Evolutionary conservation across 2,113 vertebrate genomes (phyloP), one percentile per base, ranked within the genome.

Genomic region (Seriola aureovittata): DNA sequence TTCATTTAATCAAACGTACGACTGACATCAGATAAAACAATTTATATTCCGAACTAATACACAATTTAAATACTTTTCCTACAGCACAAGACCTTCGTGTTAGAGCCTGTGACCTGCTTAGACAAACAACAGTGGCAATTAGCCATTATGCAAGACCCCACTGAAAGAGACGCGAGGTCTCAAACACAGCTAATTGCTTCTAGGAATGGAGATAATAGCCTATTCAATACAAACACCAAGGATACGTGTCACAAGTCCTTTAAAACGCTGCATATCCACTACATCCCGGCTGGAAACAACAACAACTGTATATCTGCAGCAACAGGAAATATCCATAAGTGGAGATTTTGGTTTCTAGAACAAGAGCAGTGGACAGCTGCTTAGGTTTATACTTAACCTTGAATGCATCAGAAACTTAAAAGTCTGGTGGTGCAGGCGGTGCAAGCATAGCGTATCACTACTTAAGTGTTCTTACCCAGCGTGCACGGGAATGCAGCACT

Each of bases 181-280:
- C 85, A 85, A 90, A 87, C 48, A 13, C 57, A 40, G 64, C 64
- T 91, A 85, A 91, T 78, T 89, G 77, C 85, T 34, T 75, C 25
- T 2, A 87, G 85, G 88, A 91, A 90, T 86, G 90, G 46, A 78
- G 81, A 90, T 89, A 86, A 91, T 86, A 42, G 46, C 59, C 40
- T 11, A 36, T 60, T 80, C 60, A 73, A 63, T 78, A 48, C 59
- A 23, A 85, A 80, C 62, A 58, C 76, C 81, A 69, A 78, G 55
- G 75, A 38, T 59, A 78, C 60, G 50, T 69, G 72, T 90, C 70
- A 74, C 71, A 81, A 83, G 64, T 87, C 36, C 69, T 38, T 36
- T 80, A 78, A 78, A 85, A 85, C 23, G 60, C 63, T 52, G 42
- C 44, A 40, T 62, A 70, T 86, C 12, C 63, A 16, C 59, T 34